Percentiles rank a stretch among this genome's conserved stretches.
These are phyloP conservation scores for Apogon talboti DNA, from an alignment of 2,797 vertebrate genomes.

Conservation along the genomic window DNA sequence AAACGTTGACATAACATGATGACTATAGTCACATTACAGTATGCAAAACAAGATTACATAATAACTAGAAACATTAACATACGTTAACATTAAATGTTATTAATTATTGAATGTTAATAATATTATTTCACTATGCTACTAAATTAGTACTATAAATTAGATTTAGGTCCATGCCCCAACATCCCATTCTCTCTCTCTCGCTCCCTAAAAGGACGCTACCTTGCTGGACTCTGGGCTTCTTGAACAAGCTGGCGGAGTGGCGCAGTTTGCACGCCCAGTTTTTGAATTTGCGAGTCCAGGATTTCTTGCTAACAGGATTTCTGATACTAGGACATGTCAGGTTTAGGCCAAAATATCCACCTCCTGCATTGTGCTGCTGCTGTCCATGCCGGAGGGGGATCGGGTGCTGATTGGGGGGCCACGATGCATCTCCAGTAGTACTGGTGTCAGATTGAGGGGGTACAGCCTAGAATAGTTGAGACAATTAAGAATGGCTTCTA, in stretches of 20 bases:
- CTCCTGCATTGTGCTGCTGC: constrained; percentile 92
- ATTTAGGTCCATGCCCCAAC: constrained; percentile 77
- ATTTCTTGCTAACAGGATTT: constrained; percentile 98
- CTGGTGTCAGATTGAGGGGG: constrained; percentile 84
- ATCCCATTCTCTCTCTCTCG: constrained; percentile 81
- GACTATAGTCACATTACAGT: constrained; percentile 63
- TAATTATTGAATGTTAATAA: constrained; percentile 69
- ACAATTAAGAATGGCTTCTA: constrained; percentile 66
- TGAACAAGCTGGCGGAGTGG: constrained; percentile 96
- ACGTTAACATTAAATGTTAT: constrained; percentile 65
- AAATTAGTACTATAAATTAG: constrained; percentile 80
- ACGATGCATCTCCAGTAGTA: constrained; percentile 80
- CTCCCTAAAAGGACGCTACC: constrained; percentile 92
- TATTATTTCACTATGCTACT: constrained; percentile 75
- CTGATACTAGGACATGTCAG: constrained; percentile 99
- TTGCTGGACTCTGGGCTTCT: constrained; percentile 94
- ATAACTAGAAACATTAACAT: constrained; percentile 47
- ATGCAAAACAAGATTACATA: constrained; percentile 60
- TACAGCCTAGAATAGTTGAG: constrained; percentile 86
- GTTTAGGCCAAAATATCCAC: constrained; percentile 99
- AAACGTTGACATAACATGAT: constrained; percentile 68
- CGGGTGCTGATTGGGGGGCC: constrained; percentile 84
- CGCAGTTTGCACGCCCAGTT: constrained; percentile 97
- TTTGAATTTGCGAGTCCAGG: constrained; percentile 97
- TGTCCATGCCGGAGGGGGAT: constrained; percentile 83